Conservation (phyloP, 1,140 invertebrate species). For the Belonocnema kinseyi region DNA sequence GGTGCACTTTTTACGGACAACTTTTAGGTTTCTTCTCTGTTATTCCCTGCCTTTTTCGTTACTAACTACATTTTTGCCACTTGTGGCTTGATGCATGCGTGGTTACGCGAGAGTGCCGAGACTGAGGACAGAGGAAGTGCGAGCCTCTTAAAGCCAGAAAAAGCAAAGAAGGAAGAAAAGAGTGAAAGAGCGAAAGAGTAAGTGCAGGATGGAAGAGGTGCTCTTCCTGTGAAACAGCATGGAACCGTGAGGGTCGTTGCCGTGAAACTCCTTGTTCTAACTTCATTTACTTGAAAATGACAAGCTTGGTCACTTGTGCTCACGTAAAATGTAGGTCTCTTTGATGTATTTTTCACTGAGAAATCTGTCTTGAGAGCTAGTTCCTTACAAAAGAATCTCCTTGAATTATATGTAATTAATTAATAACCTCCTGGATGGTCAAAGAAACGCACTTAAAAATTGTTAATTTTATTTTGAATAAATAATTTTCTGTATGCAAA, state of each 20-base stretch:
- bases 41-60: conserved; percentile 26
- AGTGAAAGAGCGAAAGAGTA: conserved; percentile 32
- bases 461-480: too few species aligned
- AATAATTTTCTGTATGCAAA: too few species aligned
- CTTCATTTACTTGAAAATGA: conserved; percentile 20
- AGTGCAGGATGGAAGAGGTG: conserved; percentile 43
- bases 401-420: too few species aligned
- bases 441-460: too few species aligned
- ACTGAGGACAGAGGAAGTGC: not conserved
- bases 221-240: conserved; percentile 50
- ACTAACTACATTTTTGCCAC: conserved; percentile 17
- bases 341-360: not conserved
- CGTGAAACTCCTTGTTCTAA: conserved; percentile 7
- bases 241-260: conserved; percentile 50
- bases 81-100: conserved; percentile 27
- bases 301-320: not conserved
- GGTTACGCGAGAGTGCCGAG: not conserved
- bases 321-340: not conserved
- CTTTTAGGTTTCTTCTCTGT: conserved; percentile 2
- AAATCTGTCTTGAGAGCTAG: not conserved
- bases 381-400: too few species aligned
- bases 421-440: too few species aligned
- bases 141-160: conserved; percentile 25
- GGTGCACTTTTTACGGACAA: conserved; percentile 4
- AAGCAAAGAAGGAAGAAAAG: conserved; percentile 7